A percentile compares a stretch with the other conserved stretches of the same genome.
phyloP scores from a whole-genome alignment of 2,797 vertebrate genomes.

The Schizothorax lantsangensis region DNA sequence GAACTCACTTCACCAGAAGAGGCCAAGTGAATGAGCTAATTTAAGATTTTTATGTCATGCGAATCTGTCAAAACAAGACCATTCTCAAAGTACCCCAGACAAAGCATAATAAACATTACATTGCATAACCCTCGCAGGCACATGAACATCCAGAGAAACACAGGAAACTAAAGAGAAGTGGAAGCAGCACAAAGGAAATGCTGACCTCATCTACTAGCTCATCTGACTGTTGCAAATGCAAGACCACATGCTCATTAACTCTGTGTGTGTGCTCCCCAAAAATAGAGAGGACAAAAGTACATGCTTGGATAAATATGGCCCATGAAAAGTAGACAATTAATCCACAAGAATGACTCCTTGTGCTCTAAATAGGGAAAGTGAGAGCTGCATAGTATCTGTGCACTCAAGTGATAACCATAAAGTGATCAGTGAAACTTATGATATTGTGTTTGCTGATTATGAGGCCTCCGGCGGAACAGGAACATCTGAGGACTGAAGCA shows the following conservation, averaged over 20 bases:
- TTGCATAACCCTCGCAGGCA: background rate
- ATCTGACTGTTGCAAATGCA: conserved; percentile 40
- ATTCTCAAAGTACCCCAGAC: background rate
- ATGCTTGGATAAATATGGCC: background rate
- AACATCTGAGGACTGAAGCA: background rate
- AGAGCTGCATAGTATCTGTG: background rate
- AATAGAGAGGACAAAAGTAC: conserved; percentile 28
- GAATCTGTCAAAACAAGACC: background rate
- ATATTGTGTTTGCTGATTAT: conserved; percentile 1
- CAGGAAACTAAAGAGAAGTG: conserved; percentile 28
- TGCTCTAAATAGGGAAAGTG: conserved; percentile 3
- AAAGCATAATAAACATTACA: background rate
- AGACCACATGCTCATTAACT: conserved; percentile 35
- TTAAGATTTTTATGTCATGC: background rate
- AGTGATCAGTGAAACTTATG: conserved; percentile 15
- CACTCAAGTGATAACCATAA: conserved; percentile 1
- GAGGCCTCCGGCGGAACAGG: background rate
- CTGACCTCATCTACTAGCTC: conserved; percentile 36
- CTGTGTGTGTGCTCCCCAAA: conserved; percentile 15
- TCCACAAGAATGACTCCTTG: conserved; percentile 32
- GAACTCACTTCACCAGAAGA: background rate
- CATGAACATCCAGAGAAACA: conserved; percentile 23
- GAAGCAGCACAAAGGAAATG: conserved; percentile 42
- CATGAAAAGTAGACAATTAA: conserved; percentile 17
- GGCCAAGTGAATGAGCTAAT: background rate